phyloP scores from a whole-genome alignment of 2,113 vertebrate genomes.

The Geothlypis trichas region DNA sequence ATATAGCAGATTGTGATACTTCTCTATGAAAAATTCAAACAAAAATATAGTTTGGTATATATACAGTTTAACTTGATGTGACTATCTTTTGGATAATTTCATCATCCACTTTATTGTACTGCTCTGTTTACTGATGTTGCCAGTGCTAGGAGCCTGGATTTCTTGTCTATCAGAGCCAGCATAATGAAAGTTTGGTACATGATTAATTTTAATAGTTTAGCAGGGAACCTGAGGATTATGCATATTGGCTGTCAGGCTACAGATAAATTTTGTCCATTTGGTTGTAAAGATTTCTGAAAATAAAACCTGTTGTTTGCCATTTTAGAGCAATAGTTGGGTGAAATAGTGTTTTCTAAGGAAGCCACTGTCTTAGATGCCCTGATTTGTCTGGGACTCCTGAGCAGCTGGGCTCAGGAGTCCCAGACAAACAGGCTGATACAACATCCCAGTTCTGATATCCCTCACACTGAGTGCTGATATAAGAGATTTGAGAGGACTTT shows the following conservation, averaged over 20 bases:
- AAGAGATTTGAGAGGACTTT: not conserved
- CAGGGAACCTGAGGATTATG: slow-evolving; percentile 64
- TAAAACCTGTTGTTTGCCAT: slow-evolving; percentile 48
- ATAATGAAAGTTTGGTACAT: slow-evolving; percentile 76
- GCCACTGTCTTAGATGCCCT: slow-evolving; percentile 5
- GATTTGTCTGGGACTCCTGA: too few relatives aligned
- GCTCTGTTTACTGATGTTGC: slow-evolving; percentile 63
- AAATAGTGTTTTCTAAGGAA: slow-evolving; percentile 25
- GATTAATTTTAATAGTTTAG: slow-evolving; percentile 78
- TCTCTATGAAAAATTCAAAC: not conserved
- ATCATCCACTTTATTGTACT: slow-evolving; percentile 43
- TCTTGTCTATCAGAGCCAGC: slow-evolving; percentile 71
- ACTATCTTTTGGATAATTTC: slow-evolving; percentile 36
- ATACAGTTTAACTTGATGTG: slow-evolving; percentile 33
- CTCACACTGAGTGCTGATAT: not conserved
- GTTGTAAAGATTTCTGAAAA: slow-evolving; percentile 67
- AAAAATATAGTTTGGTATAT: not conserved
- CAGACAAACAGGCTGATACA: not conserved
- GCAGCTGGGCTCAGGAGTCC: not conserved
- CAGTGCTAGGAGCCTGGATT: slow-evolving; percentile 21
- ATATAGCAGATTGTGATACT: not conserved
- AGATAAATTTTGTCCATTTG: slow-evolving; percentile 66
- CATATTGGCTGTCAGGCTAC: slow-evolving; percentile 57
- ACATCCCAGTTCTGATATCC: not conserved
- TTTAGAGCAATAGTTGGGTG: not conserved